phyloP scores from a whole-genome alignment of 2,888 invertebrate species.

The Aleiodes testaceus region DNA sequence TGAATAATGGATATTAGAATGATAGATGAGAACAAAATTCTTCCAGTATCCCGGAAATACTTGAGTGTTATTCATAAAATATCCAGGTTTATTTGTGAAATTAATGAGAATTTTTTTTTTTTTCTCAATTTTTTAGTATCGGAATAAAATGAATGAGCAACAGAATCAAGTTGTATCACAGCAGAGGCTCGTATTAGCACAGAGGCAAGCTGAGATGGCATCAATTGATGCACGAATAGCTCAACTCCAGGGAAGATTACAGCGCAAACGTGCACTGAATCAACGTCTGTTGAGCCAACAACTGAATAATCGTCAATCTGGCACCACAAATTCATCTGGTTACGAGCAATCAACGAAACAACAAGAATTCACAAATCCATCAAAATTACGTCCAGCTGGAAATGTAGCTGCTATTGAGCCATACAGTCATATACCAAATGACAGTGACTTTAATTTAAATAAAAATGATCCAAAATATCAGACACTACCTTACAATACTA shows the following conservation, averaged over 20 bases:
- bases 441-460: slow-evolving; percentile 83
- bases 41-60: too few relatives aligned
- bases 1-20: too few relatives aligned
- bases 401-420: slow-evolving; percentile 92
- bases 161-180: slow-evolving; percentile 92
- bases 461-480: slow-evolving; percentile 94
- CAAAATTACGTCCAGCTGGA: slow-evolving; percentile 77
- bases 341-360: slow-evolving; percentile 72
- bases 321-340: slow-evolving; percentile 71
- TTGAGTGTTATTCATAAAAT: not conserved
- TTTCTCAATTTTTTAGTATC: slow-evolving; percentile 80
- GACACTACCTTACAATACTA: slow-evolving; percentile 91
- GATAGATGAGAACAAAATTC: too few relatives aligned
- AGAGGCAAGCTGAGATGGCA: slow-evolving; percentile 92
- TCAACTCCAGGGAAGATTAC: slow-evolving; percentile 92
- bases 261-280: slow-evolving; percentile 90
- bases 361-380: slow-evolving; percentile 63
- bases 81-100: not conserved
- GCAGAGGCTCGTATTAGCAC: slow-evolving; percentile 90
- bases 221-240: slow-evolving; percentile 95
- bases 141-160: slow-evolving; percentile 96
- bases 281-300: slow-evolving; percentile 81
- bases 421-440: slow-evolving; percentile 86
- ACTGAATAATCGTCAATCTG: slow-evolving; percentile 63
- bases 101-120: not conserved